A percentile compares a stretch with the other conserved stretches of the same genome.
Conservation (phyloP, 2,888 invertebrate species). For the Drosophila anceps region DNA sequence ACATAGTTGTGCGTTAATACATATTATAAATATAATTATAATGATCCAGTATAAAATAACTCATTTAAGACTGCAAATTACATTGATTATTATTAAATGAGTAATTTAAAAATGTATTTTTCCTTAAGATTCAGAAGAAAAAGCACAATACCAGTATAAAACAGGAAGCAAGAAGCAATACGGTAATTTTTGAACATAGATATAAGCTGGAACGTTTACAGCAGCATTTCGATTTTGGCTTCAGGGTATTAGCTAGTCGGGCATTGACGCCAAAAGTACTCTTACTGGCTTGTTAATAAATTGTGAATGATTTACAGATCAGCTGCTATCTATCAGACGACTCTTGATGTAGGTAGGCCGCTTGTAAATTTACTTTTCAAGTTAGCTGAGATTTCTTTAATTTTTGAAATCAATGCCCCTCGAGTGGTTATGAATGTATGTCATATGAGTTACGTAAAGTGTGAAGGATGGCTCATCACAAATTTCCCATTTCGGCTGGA, state of each 20-base stretch:
- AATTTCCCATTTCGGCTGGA: neutral
- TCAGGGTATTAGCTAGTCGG: neutral
- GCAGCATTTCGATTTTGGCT: neutral
- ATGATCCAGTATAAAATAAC: too few relatives aligned
- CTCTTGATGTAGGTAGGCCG: neutral
- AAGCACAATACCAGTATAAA: neutral
- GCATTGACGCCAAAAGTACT: neutral
- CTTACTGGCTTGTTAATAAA: neutral
- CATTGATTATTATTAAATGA: too few relatives aligned
- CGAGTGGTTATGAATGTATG: neutral
- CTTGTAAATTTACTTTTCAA: conserved; percentile 27
- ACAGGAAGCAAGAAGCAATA: too few relatives aligned
- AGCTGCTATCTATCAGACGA: conserved; percentile 5
- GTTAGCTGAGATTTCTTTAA: conserved; percentile 39
- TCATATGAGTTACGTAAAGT: neutral
- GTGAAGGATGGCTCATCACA: neutral
- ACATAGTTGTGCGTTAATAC: too few relatives aligned
- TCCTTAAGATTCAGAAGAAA: too few relatives aligned
- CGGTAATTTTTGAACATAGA: too few relatives aligned
- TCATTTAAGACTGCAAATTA: too few relatives aligned
- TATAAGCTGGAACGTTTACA: neutral
- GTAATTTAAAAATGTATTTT: too few relatives aligned
- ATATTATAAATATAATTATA: too few relatives aligned
- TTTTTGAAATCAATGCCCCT: neutral
- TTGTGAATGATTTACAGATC: neutral